A percentile compares a stretch with the other conserved stretches of the same genome.
phyloP scores from a whole-genome alignment of 2,888 invertebrate species.

The Hermaeophaga mercurialis region DNA sequence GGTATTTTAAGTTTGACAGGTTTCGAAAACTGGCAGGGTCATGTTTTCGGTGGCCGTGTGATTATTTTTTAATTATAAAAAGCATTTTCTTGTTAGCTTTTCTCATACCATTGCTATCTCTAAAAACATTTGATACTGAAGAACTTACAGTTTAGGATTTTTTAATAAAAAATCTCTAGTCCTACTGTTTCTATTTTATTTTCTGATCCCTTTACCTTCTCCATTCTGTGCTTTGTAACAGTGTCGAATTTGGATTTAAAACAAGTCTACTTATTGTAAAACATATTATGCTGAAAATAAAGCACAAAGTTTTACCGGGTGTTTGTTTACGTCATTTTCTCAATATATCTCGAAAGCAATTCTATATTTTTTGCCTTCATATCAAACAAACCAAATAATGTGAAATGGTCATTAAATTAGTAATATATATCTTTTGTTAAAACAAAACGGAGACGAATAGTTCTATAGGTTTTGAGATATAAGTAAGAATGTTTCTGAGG shows the following conservation, averaged over 20 bases:
- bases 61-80: constrained; percentile 40
- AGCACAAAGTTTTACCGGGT: constrained; percentile 36
- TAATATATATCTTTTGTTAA: too few relatives aligned
- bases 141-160: constrained; percentile 62
- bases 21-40: constrained; percentile 27
- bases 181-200: constrained; percentile 62
- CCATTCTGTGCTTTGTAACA: constrained; percentile 19
- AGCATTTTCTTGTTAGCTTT: constrained; percentile 66
- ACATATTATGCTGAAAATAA: constrained; percentile 15
- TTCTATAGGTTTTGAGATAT: too few relatives aligned
- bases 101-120: constrained; percentile 55
- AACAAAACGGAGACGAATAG: too few relatives aligned
- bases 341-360: too few relatives aligned
- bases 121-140: constrained; percentile 67
- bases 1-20: constrained; percentile 46
- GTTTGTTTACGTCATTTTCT: constrained; percentile 15
- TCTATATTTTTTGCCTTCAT: too few relatives aligned
- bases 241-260: constrained; percentile 21
- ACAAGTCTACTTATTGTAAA: constrained; percentile 11
- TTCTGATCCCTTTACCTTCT: constrained; percentile 27
- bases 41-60: constrained; percentile 27
- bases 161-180: constrained; percentile 69
- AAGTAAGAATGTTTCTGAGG: too few relatives aligned
- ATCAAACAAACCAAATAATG: too few relatives aligned
- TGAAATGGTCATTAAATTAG: too few relatives aligned